phyloP scores from a whole-genome alignment of 1,140 invertebrate genomes.

The Drosophila mayri region DNA sequence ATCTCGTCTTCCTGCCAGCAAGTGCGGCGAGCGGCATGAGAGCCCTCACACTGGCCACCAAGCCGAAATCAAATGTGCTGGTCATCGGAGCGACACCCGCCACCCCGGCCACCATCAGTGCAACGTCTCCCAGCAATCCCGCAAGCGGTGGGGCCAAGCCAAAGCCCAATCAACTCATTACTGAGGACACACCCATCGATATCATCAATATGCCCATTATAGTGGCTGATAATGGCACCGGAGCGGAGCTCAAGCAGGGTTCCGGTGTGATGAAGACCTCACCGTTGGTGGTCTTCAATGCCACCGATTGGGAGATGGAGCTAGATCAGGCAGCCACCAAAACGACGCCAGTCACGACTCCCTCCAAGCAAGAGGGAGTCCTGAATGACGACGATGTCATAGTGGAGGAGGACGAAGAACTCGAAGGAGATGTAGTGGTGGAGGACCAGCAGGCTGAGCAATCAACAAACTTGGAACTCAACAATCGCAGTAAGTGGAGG shows the following conservation, averaged over 20 bases:
- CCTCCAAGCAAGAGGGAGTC: conserved; percentile 36
- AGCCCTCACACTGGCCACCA: conserved; percentile 56
- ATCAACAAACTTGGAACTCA: conserved; percentile 36
- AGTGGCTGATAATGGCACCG: conserved; percentile 69
- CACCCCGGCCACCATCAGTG: not conserved
- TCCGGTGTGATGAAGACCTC: conserved; percentile 32
- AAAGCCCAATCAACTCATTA: conserved; percentile 84
- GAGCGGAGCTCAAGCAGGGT: conserved; percentile 32
- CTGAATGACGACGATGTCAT: conserved; percentile 76
- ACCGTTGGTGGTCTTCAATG: conserved; percentile 76
- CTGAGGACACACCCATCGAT: conserved; percentile 86
- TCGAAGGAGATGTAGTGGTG: conserved; percentile 31
- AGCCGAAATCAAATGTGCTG: conserved; percentile 71
- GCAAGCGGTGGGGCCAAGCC: conserved; percentile 23
- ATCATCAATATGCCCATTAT: conserved; percentile 83
- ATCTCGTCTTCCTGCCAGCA: conserved; percentile 67
- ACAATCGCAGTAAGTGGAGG: conserved; percentile 59
- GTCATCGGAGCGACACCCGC: conserved; percentile 63
- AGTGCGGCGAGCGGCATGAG: conserved; percentile 65
- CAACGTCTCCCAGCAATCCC: conserved; percentile 10
- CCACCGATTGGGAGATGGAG: conserved; percentile 87
- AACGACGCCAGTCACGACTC: conserved; percentile 54
- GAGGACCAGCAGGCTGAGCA: conserved; percentile 17
- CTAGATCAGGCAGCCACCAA: conserved; percentile 86
- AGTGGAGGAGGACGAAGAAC: conserved; percentile 60